Conservation (phyloP, 1,140 invertebrate species). For the Aporrectodea caliginosa region DNA sequence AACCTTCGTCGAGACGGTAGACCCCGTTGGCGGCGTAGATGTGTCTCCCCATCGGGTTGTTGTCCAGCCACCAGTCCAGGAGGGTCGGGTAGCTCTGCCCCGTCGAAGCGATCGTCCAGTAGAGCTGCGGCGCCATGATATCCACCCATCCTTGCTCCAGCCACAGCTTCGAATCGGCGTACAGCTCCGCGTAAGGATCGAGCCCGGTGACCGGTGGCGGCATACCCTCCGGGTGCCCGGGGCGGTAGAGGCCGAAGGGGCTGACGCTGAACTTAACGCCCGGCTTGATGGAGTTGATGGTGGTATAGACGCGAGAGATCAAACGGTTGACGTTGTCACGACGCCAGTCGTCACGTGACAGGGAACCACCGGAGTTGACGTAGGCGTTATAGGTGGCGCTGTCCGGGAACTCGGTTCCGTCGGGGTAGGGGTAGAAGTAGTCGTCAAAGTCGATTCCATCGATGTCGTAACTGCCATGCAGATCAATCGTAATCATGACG, state of each 20-base stretch:
- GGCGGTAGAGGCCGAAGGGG: conserved; percentile 51
- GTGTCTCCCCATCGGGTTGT: conserved; percentile 35
- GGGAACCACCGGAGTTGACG: conserved; percentile 37
- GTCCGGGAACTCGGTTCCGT: conserved; percentile 43
- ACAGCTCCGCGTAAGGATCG: conserved; percentile 41
- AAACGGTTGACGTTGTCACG: conserved; percentile 45
- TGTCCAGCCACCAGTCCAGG: conserved; percentile 48
- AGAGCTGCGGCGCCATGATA: conserved; percentile 48
- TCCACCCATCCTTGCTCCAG: conserved; percentile 48
- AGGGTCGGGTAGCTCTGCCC: conserved; percentile 46
- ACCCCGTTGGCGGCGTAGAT: conserved; percentile 42
- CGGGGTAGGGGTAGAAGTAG: conserved; percentile 53
- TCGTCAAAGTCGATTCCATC: conserved; percentile 53
- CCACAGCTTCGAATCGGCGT: conserved; percentile 49
- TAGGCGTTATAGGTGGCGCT: conserved; percentile 42
- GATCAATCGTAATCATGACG: too few species aligned
- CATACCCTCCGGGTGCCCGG: conserved; percentile 35
- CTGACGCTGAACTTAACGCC: conserved; percentile 47
- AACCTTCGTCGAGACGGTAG: conserved; percentile 33
- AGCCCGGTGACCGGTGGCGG: conserved; percentile 43
- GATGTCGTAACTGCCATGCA: conserved; percentile 45
- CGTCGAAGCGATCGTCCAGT: conserved; percentile 48
- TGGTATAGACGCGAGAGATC: conserved; percentile 37
- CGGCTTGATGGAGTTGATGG: conserved; percentile 38
- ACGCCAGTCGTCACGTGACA: conserved; percentile 44